Evolutionary conservation across 2,888 invertebrate genomes (phyloP), one percentile per base, ranked within the genome.

Genomic region (Pilophorus perplexus): DNA sequence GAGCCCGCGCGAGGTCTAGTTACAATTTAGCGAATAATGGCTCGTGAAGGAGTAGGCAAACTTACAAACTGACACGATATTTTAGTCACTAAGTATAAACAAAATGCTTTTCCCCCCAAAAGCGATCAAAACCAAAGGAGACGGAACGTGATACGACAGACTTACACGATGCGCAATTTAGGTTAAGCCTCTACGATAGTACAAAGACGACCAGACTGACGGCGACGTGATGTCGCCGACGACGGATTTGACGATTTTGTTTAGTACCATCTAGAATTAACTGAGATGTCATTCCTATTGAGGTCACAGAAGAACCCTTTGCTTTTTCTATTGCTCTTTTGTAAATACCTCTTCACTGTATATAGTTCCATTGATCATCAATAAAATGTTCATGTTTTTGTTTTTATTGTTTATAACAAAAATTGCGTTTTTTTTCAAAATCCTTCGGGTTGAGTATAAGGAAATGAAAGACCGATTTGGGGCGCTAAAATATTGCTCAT

Each of bases 301-400:
- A 28, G 28, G 25, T 23, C 46, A 46, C 46, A 2, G 23, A 46
- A 2, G 23, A 46, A 46, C 4, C 23, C 25, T 6, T n/a, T 46
- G n/a, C n/a, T 33, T 8, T 33, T 8, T 6, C 33, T 12, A 33
- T 52, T 50, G 22, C n/a, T 52, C 8, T 55, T 55, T 55, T 55
- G 38, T 55, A 55, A 5, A 55, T 38, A 55, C 42, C n/a, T n/a
- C 42, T 38, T 38, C 40, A 22, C 23, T 55, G 55, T 55, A 55
- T 12, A 55, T 59, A 59, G 1, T 23, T 23, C 25, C 42, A 59
- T 59, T 42, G 42, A 42, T 59, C 59, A 59, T 59, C 40, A 59
- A 59, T 59, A 59, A 59, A 55, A 42, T 44, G 22, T 59, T 55
- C 22, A n/a, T 14, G n/a, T 23, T 50, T 50, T n/a, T n/a, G n/a